These are phyloP conservation scores for Lordiphosa stackelbergi DNA, from an alignment of 1,140 invertebrate species.

Conservation along the genomic window DNA sequence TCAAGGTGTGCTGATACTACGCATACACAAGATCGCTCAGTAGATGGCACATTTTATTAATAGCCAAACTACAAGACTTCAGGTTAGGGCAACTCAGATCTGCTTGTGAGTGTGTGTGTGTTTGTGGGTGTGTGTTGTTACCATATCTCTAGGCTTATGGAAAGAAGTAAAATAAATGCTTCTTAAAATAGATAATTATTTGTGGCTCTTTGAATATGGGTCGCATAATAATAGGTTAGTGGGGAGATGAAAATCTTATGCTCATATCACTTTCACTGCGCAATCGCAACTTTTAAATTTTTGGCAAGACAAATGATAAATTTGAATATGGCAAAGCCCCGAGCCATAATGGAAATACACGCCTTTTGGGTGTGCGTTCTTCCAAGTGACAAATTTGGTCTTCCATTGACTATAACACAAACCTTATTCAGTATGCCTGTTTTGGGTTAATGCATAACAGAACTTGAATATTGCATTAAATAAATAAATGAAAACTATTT, in stretches of 20 bases:
- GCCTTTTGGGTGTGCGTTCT: constrained; percentile 32
- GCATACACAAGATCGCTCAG: constrained; percentile 42
- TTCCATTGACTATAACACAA: constrained; percentile 7
- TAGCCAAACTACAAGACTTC: constrained; percentile 45
- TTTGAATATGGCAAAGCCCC: constrained; percentile 34
- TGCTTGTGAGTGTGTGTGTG: constrained; percentile 31
- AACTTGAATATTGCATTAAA: no score
- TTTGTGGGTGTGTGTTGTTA: constrained; percentile 9
- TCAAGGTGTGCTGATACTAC: constrained; percentile 44
- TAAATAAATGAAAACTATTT: no score
- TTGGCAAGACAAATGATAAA: not conserved
- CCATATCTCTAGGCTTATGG: constrained; percentile 47
- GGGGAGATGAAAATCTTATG: constrained; percentile 7
- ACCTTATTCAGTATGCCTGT: no score
- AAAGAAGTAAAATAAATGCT: constrained; percentile 34
- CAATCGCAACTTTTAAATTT: constrained; percentile 5
- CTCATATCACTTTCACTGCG: constrained; percentile 14
- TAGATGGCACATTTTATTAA: constrained; percentile 51
- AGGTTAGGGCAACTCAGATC: constrained; percentile 58
- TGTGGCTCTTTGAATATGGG: constrained; percentile 19
- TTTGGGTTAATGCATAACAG: no score
- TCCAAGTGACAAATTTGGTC: constrained; percentile 26
- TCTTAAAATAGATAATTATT: constrained; percentile 50
- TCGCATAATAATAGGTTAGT: constrained; percentile 15
- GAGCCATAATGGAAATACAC: constrained; percentile 21